phyloP scores from a whole-genome alignment of 2,113 vertebrate species.

The Clarias batrachus region DNA sequence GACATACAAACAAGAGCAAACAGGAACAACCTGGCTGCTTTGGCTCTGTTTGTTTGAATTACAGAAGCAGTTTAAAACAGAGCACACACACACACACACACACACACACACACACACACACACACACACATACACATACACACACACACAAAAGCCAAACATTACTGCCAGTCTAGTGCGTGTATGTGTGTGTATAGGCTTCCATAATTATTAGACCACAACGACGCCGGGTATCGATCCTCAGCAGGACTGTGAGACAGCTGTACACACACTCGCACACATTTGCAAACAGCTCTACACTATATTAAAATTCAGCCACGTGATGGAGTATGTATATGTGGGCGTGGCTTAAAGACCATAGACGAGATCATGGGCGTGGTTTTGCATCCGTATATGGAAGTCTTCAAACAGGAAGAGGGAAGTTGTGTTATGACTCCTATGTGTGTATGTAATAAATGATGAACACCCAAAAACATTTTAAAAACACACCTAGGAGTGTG shows the following conservation, averaged over 20 bases:
- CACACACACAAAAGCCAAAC: neutral
- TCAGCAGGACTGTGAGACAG: neutral
- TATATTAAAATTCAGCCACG: neutral
- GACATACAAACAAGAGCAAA: conserved; percentile 49
- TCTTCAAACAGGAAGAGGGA: neutral
- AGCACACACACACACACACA: neutral
- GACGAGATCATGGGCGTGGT: neutral
- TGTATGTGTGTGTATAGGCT: neutral
- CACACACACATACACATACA: neutral
- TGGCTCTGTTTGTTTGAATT: neutral
- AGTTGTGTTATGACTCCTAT: neutral
- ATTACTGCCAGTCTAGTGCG: neutral
- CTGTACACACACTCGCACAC: neutral
- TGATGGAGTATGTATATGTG: neutral
- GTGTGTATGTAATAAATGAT: neutral
- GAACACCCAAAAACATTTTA: neutral
- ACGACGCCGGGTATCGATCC: conserved; percentile 8
- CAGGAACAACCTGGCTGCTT: neutral
- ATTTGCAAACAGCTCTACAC: neutral
- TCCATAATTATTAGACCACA: neutral
- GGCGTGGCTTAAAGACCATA: neutral
- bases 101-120: neutral
- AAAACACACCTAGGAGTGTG: neutral
- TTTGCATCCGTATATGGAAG: neutral
- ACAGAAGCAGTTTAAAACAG: conserved; percentile 3